Evolutionary conservation across 2,113 vertebrate species (phyloP), one percentile per base, ranked within the genome.

Genomic region (Tringa solitaria): DNA sequence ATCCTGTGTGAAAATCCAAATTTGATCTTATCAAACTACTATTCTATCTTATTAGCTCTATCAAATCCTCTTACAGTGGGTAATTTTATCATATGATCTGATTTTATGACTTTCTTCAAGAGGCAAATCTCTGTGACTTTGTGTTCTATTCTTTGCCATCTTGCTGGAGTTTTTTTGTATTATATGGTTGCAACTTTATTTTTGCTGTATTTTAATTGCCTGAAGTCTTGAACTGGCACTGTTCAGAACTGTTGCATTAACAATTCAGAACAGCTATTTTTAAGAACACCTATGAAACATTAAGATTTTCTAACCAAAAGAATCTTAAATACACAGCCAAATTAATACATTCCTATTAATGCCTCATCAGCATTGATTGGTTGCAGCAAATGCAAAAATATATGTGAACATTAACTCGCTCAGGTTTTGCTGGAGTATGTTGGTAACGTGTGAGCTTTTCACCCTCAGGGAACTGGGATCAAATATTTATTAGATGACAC

Each of bases 401-500:
- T 16, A 14, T 26, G 32, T 70, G 46, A 81, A 61, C 43, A 35
- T 85, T 80, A 54, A 57, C 51, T 77, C 64, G 12, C 35, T 35
- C 15, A 46, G 64, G 35, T 89, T 93, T 90, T 96, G 27, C 30
- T 20, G 10, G 22, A 89, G 10, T 33, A 3, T 80, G 26, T 56
- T 84, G 45, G 6, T 86, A 70, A 65, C 46, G 23, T 64, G 65
- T 60, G 74, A 87, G 73, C 45, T 93, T 91, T 95, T 93, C 35
- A 57, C 37, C 57, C 57, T 81, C 2, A 7, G 67, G 68, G 69
- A 60, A 13, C 59, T 87, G 48, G 41, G 53, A 93, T 95, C 64
- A 92, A 88, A 63, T 94, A 84, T 94, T 90, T 95, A 86, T 94
- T 80, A 80, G 84, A 4, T 89, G 59, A 76, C 48, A 56, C 46